Evolutionary conservation across 2,888 invertebrate species (phyloP).

Genomic region (Aplocera efformata): DNA sequence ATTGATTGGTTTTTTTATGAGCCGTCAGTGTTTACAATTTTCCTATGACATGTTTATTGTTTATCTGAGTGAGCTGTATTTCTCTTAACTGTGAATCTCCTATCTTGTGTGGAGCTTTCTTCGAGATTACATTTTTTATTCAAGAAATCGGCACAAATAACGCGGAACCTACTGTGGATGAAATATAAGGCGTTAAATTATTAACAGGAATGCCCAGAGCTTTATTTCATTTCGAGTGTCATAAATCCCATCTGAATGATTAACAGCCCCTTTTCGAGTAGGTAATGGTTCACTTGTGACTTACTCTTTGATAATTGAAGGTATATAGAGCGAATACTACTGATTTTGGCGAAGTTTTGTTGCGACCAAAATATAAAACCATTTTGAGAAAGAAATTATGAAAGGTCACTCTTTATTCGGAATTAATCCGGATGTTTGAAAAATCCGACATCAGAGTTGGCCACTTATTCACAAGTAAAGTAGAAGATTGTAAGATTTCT

Average conservation of each 20-base stretch:
- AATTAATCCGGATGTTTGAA: too few relatives aligned
- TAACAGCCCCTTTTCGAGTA: constrained; percentile 28
- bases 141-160: constrained; percentile 17
- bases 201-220: constrained; percentile 24
- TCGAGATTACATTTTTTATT: constrained; percentile 9
- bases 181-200: constrained; percentile 30
- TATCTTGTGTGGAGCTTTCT: constrained; percentile 2
- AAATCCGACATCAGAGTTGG: too few relatives aligned
- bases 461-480: too few relatives aligned
- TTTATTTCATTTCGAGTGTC: constrained; percentile 32
- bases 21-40: too few relatives aligned
- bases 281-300: constrained; percentile 26
- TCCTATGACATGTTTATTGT: too few relatives aligned
- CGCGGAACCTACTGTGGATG: constrained; percentile 21
- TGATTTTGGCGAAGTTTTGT: too few relatives aligned
- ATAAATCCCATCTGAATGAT: constrained; percentile 36
- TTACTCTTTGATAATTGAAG: constrained; percentile 22
- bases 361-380: too few relatives aligned
- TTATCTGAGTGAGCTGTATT: too few relatives aligned
- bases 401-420: too few relatives aligned
- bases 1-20: too few relatives aligned
- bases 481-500: too few relatives aligned
- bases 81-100: neutral
- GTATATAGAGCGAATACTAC: constrained; percentile 5
- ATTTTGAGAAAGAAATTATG: too few relatives aligned